Evolutionary conservation across 1,140 invertebrate genomes (phyloP), one percentile per base, ranked within the genome.

Genomic region (Reticulitermes speratus): DNA sequence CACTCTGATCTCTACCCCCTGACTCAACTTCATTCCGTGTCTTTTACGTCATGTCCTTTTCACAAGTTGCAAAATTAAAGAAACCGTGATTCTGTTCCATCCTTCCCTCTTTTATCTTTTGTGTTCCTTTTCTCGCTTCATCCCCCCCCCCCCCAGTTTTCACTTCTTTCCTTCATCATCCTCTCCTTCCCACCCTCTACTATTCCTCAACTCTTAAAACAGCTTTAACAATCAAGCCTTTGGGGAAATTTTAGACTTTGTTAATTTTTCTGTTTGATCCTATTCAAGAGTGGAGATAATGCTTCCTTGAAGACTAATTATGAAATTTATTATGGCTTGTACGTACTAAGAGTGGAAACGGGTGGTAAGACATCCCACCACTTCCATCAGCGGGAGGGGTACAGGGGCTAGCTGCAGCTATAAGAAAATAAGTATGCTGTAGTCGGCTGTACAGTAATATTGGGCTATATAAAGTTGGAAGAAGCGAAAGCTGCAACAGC

Each of bases 241-340:
- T 85, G 86, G 86, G 86, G 86, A 87, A 87, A 87, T 87, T 87
- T 87, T 87, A 84, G 86, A 84, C 86, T 87, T 87, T 87, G 86
- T 87, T 87, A 87, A 87, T 87, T 87, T 87, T 87, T 87, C 86
- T 87, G 86, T 87, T 87, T 87, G 86, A 87, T 87, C 86, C 86
- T 84, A 87, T 87, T 87, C 86, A 87, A 75, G 85, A 87, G 86
- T 84, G 86, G 30, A 87, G 86, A 87, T 87, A 87, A 87, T 87
- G 86, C 69, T 59, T 84, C 86, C 86, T 87, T 48, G 86, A 87
- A 87, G 86, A 87, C 86, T 87, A 87, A 87, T 86, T 87, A 87
- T 86, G 81, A 84, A 87, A 87, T 86, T 86, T 83, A 85, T 55
- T 84, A 84, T 69, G 85, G 85, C 83, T 84, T 87, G 85, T 86